A percentile compares a stretch with the other conserved stretches of the same genome.
phyloP scores from a whole-genome alignment of 1,140 invertebrate species.

The Meloidogyne chitwoodi region DNA sequence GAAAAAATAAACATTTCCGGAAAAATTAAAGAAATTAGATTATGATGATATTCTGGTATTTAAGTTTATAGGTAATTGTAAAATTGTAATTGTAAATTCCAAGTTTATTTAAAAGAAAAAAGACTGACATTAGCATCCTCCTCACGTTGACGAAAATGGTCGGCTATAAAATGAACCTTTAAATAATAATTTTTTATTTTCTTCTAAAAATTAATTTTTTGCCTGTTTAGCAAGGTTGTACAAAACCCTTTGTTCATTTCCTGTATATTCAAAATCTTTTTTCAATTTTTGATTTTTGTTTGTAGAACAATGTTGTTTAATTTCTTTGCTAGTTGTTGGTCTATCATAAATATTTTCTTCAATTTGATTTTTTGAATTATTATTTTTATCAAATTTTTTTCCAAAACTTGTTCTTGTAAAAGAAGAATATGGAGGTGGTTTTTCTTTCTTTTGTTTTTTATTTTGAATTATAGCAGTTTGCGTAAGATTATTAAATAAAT shows the following conservation, averaged over 20 bases:
- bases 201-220: background rate
- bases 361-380: background rate
- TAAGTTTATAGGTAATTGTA: too few species aligned
- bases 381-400: background rate
- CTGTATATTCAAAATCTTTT: background rate
- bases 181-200: background rate
- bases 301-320: background rate
- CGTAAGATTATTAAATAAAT: background rate
- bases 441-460: background rate
- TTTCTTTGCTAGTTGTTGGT: background rate
- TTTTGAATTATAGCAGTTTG: background rate
- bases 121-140: conserved; percentile 42
- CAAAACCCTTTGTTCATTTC: background rate
- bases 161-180: conserved; percentile 39
- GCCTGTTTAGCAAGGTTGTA: background rate
- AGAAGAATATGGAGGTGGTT: background rate
- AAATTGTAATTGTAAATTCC: too few species aligned
- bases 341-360: background rate
- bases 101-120: background rate
- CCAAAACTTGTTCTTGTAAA: background rate
- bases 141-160: conserved; percentile 22
- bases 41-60: too few species aligned
- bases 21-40: too few species aligned
- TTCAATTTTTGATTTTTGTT: background rate
- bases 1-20: too few species aligned